phyloP scores from a whole-genome alignment of 2,113 vertebrate genomes.

The Barbus barbus region DNA sequence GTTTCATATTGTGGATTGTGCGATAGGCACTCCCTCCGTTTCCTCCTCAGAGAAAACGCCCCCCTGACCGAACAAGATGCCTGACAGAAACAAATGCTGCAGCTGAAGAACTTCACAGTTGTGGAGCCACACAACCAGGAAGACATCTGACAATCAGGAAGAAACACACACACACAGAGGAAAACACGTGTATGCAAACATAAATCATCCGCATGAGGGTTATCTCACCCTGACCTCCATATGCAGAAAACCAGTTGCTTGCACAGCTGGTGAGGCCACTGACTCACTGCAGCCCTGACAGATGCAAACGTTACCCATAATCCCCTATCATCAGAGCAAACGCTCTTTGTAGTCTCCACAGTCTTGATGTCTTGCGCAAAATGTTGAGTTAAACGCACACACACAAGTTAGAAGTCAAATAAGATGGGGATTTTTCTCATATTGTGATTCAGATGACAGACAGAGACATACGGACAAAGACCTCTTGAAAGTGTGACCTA shows the following conservation, averaged over 20 bases:
- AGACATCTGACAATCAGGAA: conserved; percentile 33
- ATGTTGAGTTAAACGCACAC: background rate
- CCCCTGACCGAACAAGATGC: background rate
- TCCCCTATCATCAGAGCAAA: conserved; percentile 19
- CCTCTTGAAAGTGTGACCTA: background rate
- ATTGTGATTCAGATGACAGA: conserved; percentile 10
- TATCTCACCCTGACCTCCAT: conserved; percentile 28
- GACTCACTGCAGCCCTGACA: conserved; percentile 33
- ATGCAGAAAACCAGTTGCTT: conserved; percentile 33
- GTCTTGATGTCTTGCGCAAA: conserved; percentile 1
- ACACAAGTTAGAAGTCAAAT: background rate
- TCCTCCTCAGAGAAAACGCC: background rate
- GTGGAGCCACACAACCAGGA: conserved; percentile 7
- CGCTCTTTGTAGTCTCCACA: conserved; percentile 7
- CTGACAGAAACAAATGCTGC: conserved; percentile 30
- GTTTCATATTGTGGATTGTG: background rate
- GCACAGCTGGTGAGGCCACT: conserved; percentile 37
- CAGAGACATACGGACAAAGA: conserved; percentile 18
- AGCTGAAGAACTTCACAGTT: conserved; percentile 17
- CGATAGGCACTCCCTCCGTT: background rate
- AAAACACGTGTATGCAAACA: conserved; percentile 38
- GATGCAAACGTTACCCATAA: conserved; percentile 35
- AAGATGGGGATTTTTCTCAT: background rate
- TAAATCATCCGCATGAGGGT: conserved; percentile 32
- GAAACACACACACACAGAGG: conserved; percentile 29